Conservation (phyloP, 2,888 invertebrate genomes). For the Cephalotes varians region DNA sequence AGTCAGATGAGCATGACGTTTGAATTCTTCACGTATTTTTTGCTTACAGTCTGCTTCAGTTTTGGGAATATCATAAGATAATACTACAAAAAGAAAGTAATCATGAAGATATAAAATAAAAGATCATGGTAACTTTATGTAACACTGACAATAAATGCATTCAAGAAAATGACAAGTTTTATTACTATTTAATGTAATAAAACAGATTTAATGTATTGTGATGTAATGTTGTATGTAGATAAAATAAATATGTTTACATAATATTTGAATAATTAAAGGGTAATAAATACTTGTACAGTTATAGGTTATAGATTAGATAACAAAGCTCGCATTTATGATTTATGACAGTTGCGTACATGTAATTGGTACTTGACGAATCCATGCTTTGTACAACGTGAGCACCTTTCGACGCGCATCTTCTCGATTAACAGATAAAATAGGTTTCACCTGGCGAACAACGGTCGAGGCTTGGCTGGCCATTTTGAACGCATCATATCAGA, state of each 20-base stretch:
- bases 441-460: constrained; percentile 91
- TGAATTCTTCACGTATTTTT: constrained; percentile 93
- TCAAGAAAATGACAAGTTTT: background rate
- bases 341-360: constrained; percentile 88
- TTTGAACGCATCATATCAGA: no score
- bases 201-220: background rate
- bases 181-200: no score
- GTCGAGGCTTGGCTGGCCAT: constrained; percentile 47
- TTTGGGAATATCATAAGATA: constrained; percentile 92
- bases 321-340: constrained; percentile 50
- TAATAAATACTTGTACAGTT: background rate
- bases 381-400: constrained; percentile 95
- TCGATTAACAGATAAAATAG: constrained; percentile 92
- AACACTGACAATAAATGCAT: background rate
- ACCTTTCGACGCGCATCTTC: constrained; percentile 94
- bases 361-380: constrained; percentile 96
- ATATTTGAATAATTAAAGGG: background rate
- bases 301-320: constrained; percentile 70
- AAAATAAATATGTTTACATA: background rate
- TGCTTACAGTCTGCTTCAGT: constrained; percentile 89
- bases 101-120: background rate
- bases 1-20: constrained; percentile 91
- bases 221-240: background rate
- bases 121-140: background rate
- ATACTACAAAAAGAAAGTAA: constrained; percentile 10